Evolutionary conservation across 2,888 invertebrate genomes (phyloP), one percentile per base, ranked within the genome.

Genomic region (Mellilla xanthometata): DNA sequence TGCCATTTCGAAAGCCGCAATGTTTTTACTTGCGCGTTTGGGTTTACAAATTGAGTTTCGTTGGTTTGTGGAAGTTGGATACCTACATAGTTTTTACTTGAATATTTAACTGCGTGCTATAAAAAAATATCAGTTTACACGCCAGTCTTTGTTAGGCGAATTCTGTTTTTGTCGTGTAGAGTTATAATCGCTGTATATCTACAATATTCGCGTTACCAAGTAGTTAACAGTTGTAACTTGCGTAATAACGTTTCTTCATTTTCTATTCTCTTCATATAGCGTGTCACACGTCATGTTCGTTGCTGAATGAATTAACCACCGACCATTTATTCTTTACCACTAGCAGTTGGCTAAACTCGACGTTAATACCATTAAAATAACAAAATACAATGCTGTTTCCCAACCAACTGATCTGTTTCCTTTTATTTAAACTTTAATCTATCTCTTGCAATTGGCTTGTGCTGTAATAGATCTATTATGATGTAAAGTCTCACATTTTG

Each of bases 271-370:
- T 41, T 57, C 56, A 55, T 72, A 58, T 73, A 58, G 70, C 76
- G 74, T 77, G 76, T 58, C 63, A 68, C 71, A 73, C 71, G 72
- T 69, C 64, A 76, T 65, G 49, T 65, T 68, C 54, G 52, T 61
- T 52, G 54, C 46, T 58, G 56, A 57, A 62, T 58, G 56, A 54
- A 58, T 49, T 45, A 30, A 50, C 34, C 45, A 3, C 2, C n/a
- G 3, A 24, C 2, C 24, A 24, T 24, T 7, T 7, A 41, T 22
- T 19, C 26, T 26, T 15, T 42, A 44, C 53, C 52, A 60, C 54
- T 53, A 46, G 58, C 60, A 58, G 53, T 60, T 58, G 53, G 50
- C 48, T 50, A 49, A 51, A 53, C 35, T 56, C 61, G 62, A 67
- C 62, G 54, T 49, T 19, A 54, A 57, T 11, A 35, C 27, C 11